phyloP scores from a whole-genome alignment of 2,888 invertebrate genomes.

The Lepetodrilus schrolli region DNA sequence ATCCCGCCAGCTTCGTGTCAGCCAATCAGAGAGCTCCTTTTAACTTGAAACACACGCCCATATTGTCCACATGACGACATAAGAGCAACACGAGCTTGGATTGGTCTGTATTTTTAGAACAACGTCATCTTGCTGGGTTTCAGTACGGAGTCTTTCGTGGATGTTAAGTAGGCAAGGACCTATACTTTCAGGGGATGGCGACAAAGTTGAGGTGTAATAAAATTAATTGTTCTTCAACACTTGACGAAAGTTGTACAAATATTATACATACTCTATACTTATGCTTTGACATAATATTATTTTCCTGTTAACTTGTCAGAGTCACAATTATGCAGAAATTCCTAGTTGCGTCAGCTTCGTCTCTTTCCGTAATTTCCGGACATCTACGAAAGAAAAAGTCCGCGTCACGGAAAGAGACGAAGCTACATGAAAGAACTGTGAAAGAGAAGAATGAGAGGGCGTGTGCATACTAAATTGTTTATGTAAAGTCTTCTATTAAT shows the following conservation, averaged over 20 bases:
- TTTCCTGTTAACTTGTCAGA: neutral
- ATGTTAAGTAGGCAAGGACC: too few relatives aligned
- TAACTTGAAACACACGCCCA: too few relatives aligned
- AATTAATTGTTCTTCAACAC: neutral
- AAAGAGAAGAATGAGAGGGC: slow-evolving; percentile 17
- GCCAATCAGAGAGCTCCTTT: too few relatives aligned
- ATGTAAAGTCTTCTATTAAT: slow-evolving; percentile 17
- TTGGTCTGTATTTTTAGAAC: too few relatives aligned
- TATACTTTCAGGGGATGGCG: too few relatives aligned
- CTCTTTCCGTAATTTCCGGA: neutral
- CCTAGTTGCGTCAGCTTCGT: neutral
- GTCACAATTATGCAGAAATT: slow-evolving; percentile 10
- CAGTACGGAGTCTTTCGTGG: too few relatives aligned
- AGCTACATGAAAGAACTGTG: slow-evolving; percentile 3
- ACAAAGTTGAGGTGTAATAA: neutral
- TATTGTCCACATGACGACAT: too few relatives aligned
- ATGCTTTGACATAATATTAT: neutral
- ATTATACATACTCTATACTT: neutral
- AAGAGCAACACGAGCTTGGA: too few relatives aligned
- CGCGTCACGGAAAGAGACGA: neutral
- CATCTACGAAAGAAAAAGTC: neutral
- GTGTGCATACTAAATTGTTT: slow-evolving; percentile 21
- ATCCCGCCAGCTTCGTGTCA: too few relatives aligned
- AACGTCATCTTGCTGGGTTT: too few relatives aligned
- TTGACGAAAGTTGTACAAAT: slow-evolving; percentile 1